phyloP scores from a whole-genome alignment of 2,113 vertebrate genomes.

The Baryphthengus martii region DNA sequence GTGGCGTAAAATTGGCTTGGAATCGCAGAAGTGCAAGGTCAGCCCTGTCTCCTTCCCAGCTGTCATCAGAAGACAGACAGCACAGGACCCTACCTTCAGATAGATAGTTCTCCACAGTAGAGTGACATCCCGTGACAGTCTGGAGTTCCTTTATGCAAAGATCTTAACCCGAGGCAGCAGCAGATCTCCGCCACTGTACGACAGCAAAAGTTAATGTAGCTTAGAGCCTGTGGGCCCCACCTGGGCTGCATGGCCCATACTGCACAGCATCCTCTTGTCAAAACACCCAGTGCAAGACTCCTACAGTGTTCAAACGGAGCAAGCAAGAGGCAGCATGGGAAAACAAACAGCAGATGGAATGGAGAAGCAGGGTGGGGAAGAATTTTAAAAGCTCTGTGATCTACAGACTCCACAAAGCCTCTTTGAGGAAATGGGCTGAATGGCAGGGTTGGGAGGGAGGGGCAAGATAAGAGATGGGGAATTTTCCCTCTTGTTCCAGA shows the following conservation, averaged over 20 bases:
- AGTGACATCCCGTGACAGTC: not conserved
- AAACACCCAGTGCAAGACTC: not conserved
- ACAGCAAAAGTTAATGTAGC: rapidly evolving
- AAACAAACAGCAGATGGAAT: not conserved
- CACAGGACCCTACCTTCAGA: not conserved
- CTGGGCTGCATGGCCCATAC: not conserved
- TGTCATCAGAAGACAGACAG: not conserved
- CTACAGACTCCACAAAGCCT: not conserved
- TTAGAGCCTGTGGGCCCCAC: not conserved
- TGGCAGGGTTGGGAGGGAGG: not conserved
- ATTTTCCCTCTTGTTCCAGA: not conserved
- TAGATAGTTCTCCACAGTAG: rapidly evolving
- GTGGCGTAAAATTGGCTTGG: not conserved
- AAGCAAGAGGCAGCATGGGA: not conserved
- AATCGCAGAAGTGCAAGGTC: not conserved
- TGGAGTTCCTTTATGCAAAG: not conserved
- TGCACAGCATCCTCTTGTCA: not conserved
- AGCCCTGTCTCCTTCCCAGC: not conserved
- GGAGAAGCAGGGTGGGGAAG: not conserved
- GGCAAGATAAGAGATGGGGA: not conserved
- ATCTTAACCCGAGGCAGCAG: not conserved
- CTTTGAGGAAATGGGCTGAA: not conserved
- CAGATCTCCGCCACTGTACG: not conserved
- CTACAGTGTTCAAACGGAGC: not conserved
- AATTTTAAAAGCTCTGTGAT: not conserved